Conservation (phyloP, 2,797 vertebrate species). For the Molothrus aeneus region DNA sequence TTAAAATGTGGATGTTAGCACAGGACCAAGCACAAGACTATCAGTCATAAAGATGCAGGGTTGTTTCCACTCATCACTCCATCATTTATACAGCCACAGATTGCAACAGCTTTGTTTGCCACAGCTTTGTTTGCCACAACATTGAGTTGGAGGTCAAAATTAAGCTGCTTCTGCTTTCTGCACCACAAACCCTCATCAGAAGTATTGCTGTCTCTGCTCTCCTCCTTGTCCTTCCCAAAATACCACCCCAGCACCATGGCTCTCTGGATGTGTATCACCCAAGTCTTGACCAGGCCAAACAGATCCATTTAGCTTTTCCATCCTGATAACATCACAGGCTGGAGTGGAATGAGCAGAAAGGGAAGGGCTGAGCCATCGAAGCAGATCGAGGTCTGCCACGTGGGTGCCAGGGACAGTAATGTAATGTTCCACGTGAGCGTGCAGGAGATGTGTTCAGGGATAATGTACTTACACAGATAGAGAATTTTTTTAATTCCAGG, state of each 20-base stretch:
- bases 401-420: neutral
- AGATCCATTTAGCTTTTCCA: neutral
- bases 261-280: neutral
- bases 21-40: neutral
- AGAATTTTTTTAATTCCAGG: slow-evolving; percentile 44
- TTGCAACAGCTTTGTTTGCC: neutral
- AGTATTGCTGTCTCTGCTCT: neutral
- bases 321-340: neutral
- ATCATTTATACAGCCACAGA: neutral
- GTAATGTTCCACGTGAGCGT: neutral
- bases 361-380: neutral
- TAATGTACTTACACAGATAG: neutral
- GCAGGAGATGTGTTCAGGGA: slow-evolving; percentile 10
- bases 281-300: neutral
- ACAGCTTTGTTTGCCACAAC: neutral
- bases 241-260: fast-evolving
- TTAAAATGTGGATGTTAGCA: neutral
- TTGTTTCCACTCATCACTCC: neutral
- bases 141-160: neutral
- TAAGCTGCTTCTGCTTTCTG: neutral
- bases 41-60: neutral
- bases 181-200: neutral
- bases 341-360: neutral
- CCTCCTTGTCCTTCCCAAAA: neutral
- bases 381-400: neutral